Conservation (phyloP, 1,140 invertebrate genomes). For the Pseudomyrmex gracilis region DNA sequence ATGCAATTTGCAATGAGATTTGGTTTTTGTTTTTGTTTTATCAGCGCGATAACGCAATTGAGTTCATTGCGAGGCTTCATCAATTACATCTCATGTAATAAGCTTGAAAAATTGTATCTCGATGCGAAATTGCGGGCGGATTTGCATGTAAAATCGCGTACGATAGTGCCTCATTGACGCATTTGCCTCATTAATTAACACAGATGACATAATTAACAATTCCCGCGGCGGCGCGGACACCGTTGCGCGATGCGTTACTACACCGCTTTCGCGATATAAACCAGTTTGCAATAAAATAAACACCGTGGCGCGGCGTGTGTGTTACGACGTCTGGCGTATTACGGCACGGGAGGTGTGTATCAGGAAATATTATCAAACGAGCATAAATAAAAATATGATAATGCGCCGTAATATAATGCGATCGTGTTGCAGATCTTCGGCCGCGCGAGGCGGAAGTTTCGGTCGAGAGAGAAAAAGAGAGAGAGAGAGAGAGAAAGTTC, state of each 20-base stretch:
- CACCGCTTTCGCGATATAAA: not conserved
- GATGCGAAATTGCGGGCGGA: conserved; percentile 1
- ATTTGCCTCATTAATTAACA: conserved; percentile 47
- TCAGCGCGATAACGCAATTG: too few species aligned
- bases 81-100: not conserved
- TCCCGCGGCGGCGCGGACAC: not conserved
- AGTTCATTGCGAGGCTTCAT: too few species aligned
- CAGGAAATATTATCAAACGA: too few species aligned
- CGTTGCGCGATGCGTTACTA: conserved; percentile 21
- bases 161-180: conserved; percentile 2
- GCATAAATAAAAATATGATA: too few species aligned
- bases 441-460: not conserved
- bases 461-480: not conserved
- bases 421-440: not conserved
- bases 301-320: too few species aligned
- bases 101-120: conserved; percentile 25
- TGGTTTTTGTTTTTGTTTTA: too few species aligned
- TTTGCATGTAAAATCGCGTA: conserved; percentile 22
- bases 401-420: not conserved
- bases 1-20: too few species aligned
- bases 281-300: not conserved
- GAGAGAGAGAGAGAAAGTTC: not conserved
- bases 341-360: too few species aligned
- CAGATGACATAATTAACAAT: conserved; percentile 46
- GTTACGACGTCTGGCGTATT: too few species aligned